Conservation (phyloP, 2,113 vertebrate species). For the Acanthochromis polyacanthus region DNA sequence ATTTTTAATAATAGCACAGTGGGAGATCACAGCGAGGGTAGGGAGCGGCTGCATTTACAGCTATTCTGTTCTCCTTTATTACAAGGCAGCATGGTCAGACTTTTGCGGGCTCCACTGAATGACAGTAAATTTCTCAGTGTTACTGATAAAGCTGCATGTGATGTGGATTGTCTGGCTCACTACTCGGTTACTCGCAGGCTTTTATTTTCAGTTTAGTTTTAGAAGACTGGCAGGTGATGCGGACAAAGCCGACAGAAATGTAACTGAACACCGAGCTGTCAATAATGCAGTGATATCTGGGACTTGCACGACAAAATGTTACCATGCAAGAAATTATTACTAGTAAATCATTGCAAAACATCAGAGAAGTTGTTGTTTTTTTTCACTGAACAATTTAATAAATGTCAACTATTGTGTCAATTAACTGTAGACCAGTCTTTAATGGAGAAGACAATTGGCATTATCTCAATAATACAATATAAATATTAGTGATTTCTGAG, state of each 20-base stretch:
- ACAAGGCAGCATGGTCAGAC: slow-evolving; percentile 37
- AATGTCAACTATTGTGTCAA: no score
- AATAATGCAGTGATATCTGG: not conserved
- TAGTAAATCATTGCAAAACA: slow-evolving; percentile 1
- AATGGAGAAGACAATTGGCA: no score
- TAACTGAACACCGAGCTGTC: slow-evolving; percentile 14
- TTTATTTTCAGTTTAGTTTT: slow-evolving; percentile 20
- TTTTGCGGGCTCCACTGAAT: slow-evolving; percentile 62
- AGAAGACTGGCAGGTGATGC: not conserved
- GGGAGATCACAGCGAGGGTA: slow-evolving; percentile 60
- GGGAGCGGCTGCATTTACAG: slow-evolving; percentile 53
- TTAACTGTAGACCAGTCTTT: no score
- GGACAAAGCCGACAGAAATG: slow-evolving; percentile 22
- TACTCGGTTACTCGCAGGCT: slow-evolving; percentile 1
- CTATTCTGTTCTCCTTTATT: slow-evolving; percentile 56
- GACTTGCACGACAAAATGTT: no score
- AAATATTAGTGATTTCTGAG: no score
- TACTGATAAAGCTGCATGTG: slow-evolving; percentile 31
- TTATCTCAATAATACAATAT: no score
- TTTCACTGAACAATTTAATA: no score
- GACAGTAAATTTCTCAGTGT: slow-evolving; percentile 55
- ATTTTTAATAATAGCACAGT: slow-evolving; percentile 74
- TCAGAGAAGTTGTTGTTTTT: no score
- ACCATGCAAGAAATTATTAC: not conserved
- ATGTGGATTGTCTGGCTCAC: slow-evolving; percentile 38